Evolutionary conservation across 2,797 vertebrate genomes (phyloP).

Genomic region (Clarias laeviceps): DNA sequence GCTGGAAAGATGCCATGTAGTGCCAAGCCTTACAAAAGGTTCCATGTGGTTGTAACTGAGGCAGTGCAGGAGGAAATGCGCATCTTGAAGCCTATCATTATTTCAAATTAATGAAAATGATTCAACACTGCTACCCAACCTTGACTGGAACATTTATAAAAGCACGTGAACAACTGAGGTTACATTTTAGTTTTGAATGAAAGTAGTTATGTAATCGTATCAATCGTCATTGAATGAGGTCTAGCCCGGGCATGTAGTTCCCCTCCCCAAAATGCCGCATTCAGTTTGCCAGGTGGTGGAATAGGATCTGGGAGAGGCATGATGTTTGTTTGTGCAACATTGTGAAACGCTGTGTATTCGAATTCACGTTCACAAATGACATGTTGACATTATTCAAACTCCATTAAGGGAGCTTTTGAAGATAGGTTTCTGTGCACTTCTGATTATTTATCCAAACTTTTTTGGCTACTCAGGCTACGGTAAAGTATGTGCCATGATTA

Average conservation of each 20-base stretch:
- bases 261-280: neutral
- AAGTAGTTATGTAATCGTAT: neutral
- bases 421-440: neutral
- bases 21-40: neutral
- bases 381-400: neutral
- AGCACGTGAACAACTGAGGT: neutral
- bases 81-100: neutral
- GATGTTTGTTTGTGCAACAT: slow-evolving; percentile 7
- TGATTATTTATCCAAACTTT: neutral
- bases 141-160: neutral
- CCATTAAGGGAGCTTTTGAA: neutral
- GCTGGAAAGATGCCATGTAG: neutral
- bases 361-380: neutral
- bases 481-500: neutral
- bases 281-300: neutral
- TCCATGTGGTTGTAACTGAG: neutral
- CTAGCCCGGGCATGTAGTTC: neutral
- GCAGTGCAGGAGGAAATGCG: neutral
- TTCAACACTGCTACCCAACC: neutral
- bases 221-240: neutral
- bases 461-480: neutral
- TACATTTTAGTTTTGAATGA: neutral
- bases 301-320: neutral
- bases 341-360: neutral
- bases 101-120: neutral